Conservation (phyloP, 2,797 vertebrate genomes). For the Setipinna tenuifilis region DNA sequence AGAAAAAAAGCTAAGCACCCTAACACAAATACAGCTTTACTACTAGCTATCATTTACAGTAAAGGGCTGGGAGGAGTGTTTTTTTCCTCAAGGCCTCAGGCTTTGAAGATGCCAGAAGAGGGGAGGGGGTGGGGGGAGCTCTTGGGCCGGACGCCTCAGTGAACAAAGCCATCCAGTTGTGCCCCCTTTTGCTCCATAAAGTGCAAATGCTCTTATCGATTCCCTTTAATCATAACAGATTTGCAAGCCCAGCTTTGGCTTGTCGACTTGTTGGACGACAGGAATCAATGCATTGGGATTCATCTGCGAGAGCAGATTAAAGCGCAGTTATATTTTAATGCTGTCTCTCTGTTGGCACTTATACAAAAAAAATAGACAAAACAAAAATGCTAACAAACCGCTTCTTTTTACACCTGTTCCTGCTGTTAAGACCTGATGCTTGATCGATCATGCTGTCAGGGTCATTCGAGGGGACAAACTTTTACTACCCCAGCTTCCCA, state of each 20-base stretch:
- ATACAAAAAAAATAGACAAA: not conserved
- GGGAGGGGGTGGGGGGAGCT: not conserved
- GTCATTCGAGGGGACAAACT: not conserved
- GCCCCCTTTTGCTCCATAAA: not conserved
- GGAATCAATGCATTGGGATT: not conserved
- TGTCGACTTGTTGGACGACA: not conserved
- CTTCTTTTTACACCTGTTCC: conserved; percentile 14
- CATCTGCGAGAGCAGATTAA: conserved; percentile 1
- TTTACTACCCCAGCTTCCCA: not conserved
- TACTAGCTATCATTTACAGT: not conserved
- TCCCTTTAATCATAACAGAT: conserved; percentile 21
- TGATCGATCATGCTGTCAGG: not conserved
- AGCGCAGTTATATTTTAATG: not conserved
- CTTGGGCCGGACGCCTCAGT: not conserved
- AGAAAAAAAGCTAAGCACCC: not conserved
- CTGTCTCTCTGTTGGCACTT: not conserved
- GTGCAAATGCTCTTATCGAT: conserved; percentile 19
- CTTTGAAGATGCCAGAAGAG: not conserved
- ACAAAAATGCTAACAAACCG: not conserved
- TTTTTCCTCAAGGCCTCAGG: not conserved
- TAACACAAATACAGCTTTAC: not conserved
- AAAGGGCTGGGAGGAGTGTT: not conserved
- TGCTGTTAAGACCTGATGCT: not conserved
- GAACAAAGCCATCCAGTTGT: conserved; percentile 31
- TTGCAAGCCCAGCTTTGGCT: not conserved